Base-by-base conservation (phyloP, 2,113 vertebrate species). In the Leptobrachium leishanense region DNA sequence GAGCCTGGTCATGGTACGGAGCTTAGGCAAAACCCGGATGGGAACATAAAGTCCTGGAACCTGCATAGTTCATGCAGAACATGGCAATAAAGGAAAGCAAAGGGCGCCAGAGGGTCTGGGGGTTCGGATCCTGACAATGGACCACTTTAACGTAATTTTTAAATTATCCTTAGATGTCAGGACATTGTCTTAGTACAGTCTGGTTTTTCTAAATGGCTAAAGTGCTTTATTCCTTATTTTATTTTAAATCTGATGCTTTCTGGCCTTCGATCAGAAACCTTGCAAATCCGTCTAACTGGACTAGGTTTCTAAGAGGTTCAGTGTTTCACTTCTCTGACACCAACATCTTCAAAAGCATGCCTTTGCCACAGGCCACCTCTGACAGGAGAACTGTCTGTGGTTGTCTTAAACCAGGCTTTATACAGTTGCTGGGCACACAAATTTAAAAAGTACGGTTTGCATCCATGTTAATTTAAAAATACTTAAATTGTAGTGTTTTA, bases 101-200 rank as follows among this genome's bases (percentile, higher is more conserved):
- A 31, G 20, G 20, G 20, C 20, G 20, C 20, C 20, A 31, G 20
- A 31, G 0, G 20, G 20, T 31, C 20, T 31, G 20, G 20, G 20
- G 20, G 20, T 31, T 31, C 20, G 20, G 20, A 31, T 31, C 20
- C 20, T 31, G 20, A 31, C 20, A 50, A 77, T 68, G 54, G n/a
- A 77, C 43, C 15, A 39, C 66, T 77, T 59, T 69, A 59, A 59
- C 54, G 59, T 69, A 41, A 68, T 53, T 44, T 54, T 59, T 41
- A 69, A 42, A 68, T 69, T 20, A 77, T 69, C 69, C 75, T 66
- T 66, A 69, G 67, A 69, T 69, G 75, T 59, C 75, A 62, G 75
- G 53, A 69, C 66, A 68, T 53, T 42, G 68, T 69, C 50, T 39
- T 59, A 69, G 66, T 39, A 69, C 66, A 68, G 75, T 44, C 53